Percentiles rank a stretch among this genome's conserved stretches.
Conservation (phyloP, 2,113 vertebrate genomes). For the Istiophorus platypterus region DNA sequence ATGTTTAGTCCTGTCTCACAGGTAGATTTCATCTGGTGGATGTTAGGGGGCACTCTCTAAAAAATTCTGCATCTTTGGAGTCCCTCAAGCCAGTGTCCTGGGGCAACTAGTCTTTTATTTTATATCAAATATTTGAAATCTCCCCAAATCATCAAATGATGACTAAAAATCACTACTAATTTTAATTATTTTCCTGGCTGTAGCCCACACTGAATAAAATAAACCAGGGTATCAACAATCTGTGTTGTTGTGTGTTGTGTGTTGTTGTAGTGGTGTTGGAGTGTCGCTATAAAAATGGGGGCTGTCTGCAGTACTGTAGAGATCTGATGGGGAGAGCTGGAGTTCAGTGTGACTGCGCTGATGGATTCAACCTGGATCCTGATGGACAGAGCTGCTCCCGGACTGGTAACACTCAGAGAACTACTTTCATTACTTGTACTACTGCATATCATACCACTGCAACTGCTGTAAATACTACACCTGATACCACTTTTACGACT, state of each 20-base stretch:
- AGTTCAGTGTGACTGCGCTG: constrained; percentile 71
- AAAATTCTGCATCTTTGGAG: background rate
- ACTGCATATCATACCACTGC: background rate
- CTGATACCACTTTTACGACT: background rate
- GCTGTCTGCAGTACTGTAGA: constrained; percentile 86
- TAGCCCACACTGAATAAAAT: background rate
- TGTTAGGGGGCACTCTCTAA: background rate
- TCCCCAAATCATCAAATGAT: background rate
- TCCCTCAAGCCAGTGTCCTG: background rate
- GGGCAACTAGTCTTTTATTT: background rate
- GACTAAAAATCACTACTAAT: too few relatives aligned
- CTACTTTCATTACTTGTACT: background rate
- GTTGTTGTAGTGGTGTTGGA: constrained; percentile 44
- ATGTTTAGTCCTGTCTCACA: too few relatives aligned
- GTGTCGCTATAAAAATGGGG: constrained; percentile 85
- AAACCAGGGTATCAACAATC: background rate
- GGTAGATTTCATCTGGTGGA: too few relatives aligned
- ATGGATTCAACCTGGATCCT: constrained; percentile 59
- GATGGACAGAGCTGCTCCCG: constrained; percentile 58
- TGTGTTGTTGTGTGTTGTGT: background rate
- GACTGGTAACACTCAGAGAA: constrained; percentile 38
- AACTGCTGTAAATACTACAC: background rate
- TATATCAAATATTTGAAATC: too few relatives aligned
- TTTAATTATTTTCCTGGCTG: too few relatives aligned
- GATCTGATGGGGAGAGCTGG: constrained; percentile 58